Evolutionary conservation across 2,797 vertebrate genomes (phyloP), one percentile per base, ranked within the genome.

Genomic region (Macroramphosus scolopax): DNA sequence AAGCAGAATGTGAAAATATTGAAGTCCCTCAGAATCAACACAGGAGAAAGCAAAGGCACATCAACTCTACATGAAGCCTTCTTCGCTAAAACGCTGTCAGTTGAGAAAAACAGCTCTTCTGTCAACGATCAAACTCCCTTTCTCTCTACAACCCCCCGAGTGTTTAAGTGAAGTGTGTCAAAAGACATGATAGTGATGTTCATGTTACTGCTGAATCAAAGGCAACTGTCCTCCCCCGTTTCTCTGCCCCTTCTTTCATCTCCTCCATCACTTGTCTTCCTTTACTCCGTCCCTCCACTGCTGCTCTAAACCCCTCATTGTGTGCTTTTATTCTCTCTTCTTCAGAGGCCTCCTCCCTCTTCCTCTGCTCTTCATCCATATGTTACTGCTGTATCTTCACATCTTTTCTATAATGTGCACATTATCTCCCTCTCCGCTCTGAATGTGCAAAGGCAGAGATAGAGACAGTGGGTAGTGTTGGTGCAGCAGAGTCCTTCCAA

Each of bases 181-280:
- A 2, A 44, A 59, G 63, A 63, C 61, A 39, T 15, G 47, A 46
- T 50, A n/a, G 43, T 52, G 57, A 69, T 57, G 67, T 60, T 72
- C 47, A 44, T 35, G 51, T 52, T 63, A 6, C 42, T 38, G 59
- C 30, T 8, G 35, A 62, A 50, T 44, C 33, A 42, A 55, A 52
- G 35, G 42, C 34, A 72, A 68, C 59, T 82, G 73, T 78, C 82
- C 74, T 77, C 75, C 78, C 62, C 68, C 66, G 14, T 42, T 4
- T 18, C 42, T 66, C 32, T 31, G 42, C 37, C 65, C 50, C 42
- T 38, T 36, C 61, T 63, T 65, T 68, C 57, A 51, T 68, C 54
- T 58, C 52, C 49, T 59, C 53, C 25, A 8, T 63, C 77, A 64
- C 58, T 63, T 59, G 64, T 74, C 76, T 66, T 62, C 40, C 47